Conservation (phyloP, 2,113 vertebrate genomes). For the Caranx melampygus region DNA sequence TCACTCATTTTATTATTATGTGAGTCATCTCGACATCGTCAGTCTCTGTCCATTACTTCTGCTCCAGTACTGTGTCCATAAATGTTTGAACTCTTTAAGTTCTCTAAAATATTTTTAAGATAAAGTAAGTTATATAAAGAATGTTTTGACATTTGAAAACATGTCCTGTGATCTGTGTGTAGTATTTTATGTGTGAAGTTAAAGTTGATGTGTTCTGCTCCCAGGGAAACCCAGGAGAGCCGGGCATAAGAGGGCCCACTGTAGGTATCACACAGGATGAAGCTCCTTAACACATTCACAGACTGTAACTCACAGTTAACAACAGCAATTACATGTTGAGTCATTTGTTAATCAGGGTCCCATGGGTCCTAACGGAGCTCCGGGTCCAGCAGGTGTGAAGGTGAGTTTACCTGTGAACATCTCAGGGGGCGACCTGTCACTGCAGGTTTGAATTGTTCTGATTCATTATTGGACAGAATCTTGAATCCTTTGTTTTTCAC, state of each 20-base stretch:
- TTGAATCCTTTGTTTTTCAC: slow-evolving; percentile 51
- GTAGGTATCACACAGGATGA: slow-evolving; percentile 81
- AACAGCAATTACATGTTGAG: slow-evolving; percentile 17
- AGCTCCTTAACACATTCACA: neutral
- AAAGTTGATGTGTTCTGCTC: slow-evolving; percentile 50
- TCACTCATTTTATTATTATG: neutral
- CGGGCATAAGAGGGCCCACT: slow-evolving; percentile 89
- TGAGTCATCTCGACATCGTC: too few relatives aligned
- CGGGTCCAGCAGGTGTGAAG: slow-evolving; percentile 91
- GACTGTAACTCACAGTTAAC: neutral
- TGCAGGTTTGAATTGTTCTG: neutral
- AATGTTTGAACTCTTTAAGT: too few relatives aligned
- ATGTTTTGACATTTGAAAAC: too few relatives aligned
- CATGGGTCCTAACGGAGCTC: slow-evolving; percentile 86
- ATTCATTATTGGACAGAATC: neutral
- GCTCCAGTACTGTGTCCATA: too few relatives aligned
- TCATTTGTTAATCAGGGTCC: slow-evolving; percentile 85
- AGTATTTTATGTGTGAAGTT: neutral
- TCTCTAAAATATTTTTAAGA: too few relatives aligned
- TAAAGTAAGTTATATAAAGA: too few relatives aligned
- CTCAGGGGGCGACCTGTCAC: neutral
- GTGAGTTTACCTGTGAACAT: slow-evolving; percentile 72
- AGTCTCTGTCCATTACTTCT: too few relatives aligned
- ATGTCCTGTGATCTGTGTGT: neutral
- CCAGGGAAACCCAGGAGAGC: slow-evolving; percentile 93